These are phyloP conservation scores for Lemur catta DNA, from an alignment of 2,797 vertebrate species.

Conservation along the genomic window DNA sequence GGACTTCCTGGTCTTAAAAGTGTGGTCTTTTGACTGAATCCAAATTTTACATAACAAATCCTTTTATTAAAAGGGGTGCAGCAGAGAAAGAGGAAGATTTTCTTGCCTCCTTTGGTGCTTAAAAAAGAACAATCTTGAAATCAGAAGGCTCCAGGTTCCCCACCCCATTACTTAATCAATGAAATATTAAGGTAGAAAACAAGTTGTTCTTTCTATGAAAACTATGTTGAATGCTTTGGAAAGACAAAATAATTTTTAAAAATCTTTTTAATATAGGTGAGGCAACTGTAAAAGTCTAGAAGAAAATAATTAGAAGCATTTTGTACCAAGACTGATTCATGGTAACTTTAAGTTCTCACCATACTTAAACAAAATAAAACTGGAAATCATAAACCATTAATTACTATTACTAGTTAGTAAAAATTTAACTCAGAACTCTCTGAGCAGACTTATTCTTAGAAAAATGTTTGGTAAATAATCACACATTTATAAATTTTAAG, in stretches of 20 bases:
- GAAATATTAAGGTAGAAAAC: not conserved
- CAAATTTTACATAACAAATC: too few relatives aligned
- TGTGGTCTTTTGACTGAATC: too few relatives aligned
- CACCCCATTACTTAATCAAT: not conserved
- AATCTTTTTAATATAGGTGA: not conserved
- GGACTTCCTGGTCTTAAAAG: too few relatives aligned
- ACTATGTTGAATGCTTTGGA: not conserved
- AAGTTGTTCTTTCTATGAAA: not conserved
- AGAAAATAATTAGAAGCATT: not conserved
- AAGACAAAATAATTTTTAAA: not conserved
- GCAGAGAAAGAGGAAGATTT: too few relatives aligned
- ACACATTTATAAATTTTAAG: not conserved
- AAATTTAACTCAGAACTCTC: not conserved
- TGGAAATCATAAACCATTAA: constrained; percentile 15
- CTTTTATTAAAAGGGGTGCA: too few relatives aligned
- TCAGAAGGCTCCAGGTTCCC: too few relatives aligned
- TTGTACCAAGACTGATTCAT: not conserved
- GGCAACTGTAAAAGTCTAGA: not conserved
- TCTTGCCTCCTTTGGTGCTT: too few relatives aligned
- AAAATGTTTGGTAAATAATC: not conserved
- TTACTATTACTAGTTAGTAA: not conserved
- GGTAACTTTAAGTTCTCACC: not conserved
- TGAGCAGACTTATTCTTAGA: not conserved
- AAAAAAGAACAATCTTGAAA: too few relatives aligned
- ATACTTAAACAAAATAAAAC: not conserved